Base-by-base conservation (phyloP, 2,113 vertebrate species). In the Pluvialis apricaria region DNA sequence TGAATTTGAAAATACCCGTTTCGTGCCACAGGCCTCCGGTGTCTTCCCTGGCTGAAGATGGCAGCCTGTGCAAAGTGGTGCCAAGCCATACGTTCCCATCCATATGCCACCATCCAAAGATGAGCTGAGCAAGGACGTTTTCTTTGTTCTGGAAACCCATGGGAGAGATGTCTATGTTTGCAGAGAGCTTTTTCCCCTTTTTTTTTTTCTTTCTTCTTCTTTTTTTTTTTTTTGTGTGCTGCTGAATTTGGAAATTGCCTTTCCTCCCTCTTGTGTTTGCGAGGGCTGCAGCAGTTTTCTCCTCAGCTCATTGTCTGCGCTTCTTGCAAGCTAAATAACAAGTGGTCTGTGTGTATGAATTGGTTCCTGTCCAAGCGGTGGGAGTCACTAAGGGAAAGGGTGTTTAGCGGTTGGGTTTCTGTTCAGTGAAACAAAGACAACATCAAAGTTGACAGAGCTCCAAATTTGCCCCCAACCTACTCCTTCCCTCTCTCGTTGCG, bases 201-300 rank as follows among this genome's bases (percentile, higher is more conserved):
- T 16, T 24, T 19, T 5, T 5, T 3, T 10, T 6, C 3, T 7
- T 29, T 7, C 2, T 7, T 19, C 9, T 25, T 31, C 21, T 68
- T 69, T 17, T 40, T 38, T 24, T 13, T 7, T 13, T 34, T 32
- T 58, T 57, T 32, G 20, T 32, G 20, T 9, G 2, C 21, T 32
- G 44, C 11, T 42, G 52, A 65, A 62, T 54, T 65, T 19, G 36
- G 57, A 31, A 80, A 17, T 29, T 29, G 38, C 52, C 54, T 60
- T 70, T 71, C 60, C 15, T 36, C 57, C 22, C 52, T n/a, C 28
- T 29, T 71, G 51, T 77, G 25, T 76, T 81, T 31, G 70, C 18
- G 16, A 31, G 71, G 65, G 45, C 86, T 65, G 73, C 32, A 21
- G 19, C 45, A 42, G 51, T 76, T 81, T 65, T 49, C 76, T 55